Evolutionary conservation across 1,140 invertebrate genomes (phyloP).

Genomic region (Odontomachus brunneus): DNA sequence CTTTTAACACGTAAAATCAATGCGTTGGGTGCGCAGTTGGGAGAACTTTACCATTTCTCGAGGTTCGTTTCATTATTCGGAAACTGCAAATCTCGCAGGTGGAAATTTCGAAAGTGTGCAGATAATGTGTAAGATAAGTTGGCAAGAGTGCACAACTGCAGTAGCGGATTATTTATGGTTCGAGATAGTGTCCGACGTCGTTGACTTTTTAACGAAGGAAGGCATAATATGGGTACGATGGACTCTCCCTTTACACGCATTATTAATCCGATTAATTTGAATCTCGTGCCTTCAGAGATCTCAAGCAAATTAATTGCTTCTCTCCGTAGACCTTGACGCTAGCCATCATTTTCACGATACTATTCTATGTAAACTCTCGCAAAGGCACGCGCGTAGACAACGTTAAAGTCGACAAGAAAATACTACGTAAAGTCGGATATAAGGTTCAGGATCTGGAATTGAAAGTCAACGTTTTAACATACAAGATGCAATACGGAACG

Average conservation of each 20-base stretch:
- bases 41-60: no score
- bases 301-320: not conserved
- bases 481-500: conserved; percentile 80
- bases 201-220: conserved; percentile 77
- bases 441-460: conserved; percentile 79
- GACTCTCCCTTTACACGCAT: not conserved
- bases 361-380: conserved; percentile 69
- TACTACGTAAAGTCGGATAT: conserved; percentile 70
- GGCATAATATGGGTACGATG: conserved; percentile 73
- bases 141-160: conserved; percentile 76
- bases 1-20: not conserved
- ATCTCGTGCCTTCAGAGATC: no score
- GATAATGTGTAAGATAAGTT: conserved; percentile 75
- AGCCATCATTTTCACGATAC: conserved; percentile 62
- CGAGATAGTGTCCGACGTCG: conserved; percentile 80
- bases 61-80: conserved; percentile 18
- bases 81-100: conserved; percentile 66
- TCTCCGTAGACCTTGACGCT: conserved; percentile 71
- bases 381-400: conserved; percentile 56
- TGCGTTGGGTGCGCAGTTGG: no score
- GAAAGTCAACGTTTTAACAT: conserved; percentile 79
- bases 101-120: conserved; percentile 78
- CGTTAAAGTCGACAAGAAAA: conserved; percentile 44
- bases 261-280: no score
- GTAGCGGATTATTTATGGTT: conserved; percentile 79